A percentile compares a stretch with the other conserved stretches of the same genome.
phyloP scores from a whole-genome alignment of 2,113 vertebrate genomes.

The Anas platyrhynchos region DNA sequence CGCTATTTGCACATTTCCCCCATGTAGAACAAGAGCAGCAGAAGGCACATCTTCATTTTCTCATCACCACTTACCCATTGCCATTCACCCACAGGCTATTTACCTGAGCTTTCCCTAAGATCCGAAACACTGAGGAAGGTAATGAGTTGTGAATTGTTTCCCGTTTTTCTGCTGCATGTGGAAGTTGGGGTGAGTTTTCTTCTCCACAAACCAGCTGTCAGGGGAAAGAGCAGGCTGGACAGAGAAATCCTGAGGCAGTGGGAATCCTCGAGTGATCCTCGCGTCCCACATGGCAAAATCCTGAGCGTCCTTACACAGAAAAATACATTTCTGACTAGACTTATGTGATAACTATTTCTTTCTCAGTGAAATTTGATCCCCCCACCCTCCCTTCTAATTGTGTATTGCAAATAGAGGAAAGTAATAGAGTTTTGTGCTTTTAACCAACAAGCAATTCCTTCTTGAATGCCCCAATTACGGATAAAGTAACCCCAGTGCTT shows the following conservation, averaged over 20 bases:
- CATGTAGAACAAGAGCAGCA: not conserved
- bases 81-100: not conserved
- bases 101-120: not conserved
- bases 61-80: not conserved
- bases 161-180: not conserved
- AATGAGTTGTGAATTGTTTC: not conserved
- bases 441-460: not conserved
- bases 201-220: not conserved
- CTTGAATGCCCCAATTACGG: slow-evolving; percentile 13
- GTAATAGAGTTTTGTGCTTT: not conserved
- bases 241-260: not conserved
- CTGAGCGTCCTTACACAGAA: not conserved
- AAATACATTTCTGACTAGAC: not conserved
- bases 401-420: not conserved
- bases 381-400: not conserved
- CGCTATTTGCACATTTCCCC: not conserved
- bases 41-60: not conserved
- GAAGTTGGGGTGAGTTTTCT: not conserved
- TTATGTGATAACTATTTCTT: not conserved
- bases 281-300: not conserved
- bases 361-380: not conserved
- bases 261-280: not conserved
- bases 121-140: not conserved
- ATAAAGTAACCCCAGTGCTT: not conserved
- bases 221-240: not conserved